These are phyloP conservation scores for Rissa tridactyla DNA, from an alignment of 2,113 vertebrate genomes.

Conservation along the genomic window DNA sequence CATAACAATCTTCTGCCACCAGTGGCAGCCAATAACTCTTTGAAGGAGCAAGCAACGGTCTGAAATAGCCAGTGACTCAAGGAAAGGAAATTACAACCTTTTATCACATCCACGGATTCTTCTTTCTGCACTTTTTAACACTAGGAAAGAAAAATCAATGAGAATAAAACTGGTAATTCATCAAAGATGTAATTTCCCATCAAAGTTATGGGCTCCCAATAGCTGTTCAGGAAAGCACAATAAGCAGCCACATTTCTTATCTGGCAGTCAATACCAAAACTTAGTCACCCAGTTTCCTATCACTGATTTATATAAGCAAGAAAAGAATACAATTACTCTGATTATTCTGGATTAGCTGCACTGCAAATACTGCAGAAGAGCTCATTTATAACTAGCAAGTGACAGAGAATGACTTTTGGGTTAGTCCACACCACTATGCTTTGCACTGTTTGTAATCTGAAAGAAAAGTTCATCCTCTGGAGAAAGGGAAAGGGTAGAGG, in stretches of 20 bases:
- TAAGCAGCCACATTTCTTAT: neutral
- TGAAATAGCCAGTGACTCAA: neutral
- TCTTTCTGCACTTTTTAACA: neutral
- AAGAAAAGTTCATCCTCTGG: neutral
- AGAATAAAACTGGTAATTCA: neutral
- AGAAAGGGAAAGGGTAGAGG: neutral
- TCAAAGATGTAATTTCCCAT: neutral
- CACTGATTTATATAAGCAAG: neutral
- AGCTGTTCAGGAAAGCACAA: neutral
- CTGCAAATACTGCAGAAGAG: neutral
- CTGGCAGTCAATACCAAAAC: neutral
- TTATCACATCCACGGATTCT: neutral
- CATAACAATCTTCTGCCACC: neutral
- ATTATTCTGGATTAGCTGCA: neutral
- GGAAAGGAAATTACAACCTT: neutral
- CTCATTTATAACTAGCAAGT: neutral
- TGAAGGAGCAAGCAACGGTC: neutral
- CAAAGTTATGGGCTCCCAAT: neutral
- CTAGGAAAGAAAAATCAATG: neutral
- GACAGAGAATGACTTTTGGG: rapidly evolving
- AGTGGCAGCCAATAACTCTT: neutral
- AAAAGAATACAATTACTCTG: neutral
- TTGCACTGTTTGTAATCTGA: neutral
- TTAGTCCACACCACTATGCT: neutral
- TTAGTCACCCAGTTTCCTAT: neutral